phyloP scores from a whole-genome alignment of 2,797 vertebrate genomes.

The Sitta carolinensis region DNA sequence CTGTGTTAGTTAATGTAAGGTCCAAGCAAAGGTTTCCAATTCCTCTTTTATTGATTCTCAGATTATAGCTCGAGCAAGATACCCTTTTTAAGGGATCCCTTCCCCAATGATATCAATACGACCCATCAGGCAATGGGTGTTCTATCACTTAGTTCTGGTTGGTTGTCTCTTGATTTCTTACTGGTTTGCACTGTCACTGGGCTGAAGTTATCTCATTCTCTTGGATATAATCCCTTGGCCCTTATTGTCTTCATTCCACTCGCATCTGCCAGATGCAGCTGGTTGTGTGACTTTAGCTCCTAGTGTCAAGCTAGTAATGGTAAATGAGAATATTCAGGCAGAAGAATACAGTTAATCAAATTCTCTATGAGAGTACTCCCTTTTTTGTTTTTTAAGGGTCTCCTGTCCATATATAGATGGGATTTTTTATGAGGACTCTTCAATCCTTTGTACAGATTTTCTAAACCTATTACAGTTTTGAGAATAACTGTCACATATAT shows the following conservation, averaged over 20 bases:
- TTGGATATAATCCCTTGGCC: neutral
- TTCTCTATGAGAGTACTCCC: neutral
- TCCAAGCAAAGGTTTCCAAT: neutral
- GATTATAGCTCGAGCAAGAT: neutral
- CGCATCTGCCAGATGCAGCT: rapidly evolving
- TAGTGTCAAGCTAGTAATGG: neutral
- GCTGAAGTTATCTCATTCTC: neutral
- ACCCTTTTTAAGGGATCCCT: neutral
- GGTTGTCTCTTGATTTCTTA: neutral
- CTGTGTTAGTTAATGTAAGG: neutral
- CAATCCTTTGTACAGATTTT: neutral
- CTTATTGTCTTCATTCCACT: neutral
- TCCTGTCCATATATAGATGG: neutral
- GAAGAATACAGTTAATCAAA: neutral
- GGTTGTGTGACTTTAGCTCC: neutral
- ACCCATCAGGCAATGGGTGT: neutral
- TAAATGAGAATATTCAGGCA: neutral
- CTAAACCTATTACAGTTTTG: neutral
- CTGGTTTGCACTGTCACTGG: neutral
- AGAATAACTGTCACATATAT: neutral
- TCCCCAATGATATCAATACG: rapidly evolving
- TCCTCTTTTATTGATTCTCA: neutral
- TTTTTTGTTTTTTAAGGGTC: neutral
- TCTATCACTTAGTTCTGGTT: neutral
- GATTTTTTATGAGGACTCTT: neutral